Evolutionary conservation across 2,888 invertebrate genomes (phyloP), one percentile per base, ranked within the genome.

Genomic region (Tortricodes alternella): DNA sequence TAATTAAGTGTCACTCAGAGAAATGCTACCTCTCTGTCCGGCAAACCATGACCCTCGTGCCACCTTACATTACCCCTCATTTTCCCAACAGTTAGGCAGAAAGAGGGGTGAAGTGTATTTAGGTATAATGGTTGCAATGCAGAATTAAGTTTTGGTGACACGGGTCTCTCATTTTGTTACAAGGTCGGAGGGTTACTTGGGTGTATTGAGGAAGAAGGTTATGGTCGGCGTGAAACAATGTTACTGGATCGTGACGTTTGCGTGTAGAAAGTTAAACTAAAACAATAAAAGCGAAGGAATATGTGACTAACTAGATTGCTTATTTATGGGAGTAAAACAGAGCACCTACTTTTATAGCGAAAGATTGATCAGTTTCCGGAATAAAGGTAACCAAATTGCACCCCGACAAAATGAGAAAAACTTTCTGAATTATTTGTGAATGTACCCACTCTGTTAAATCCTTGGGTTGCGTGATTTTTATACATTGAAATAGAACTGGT

Each of bases 71-170:
- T 16, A 1, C 6, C 19, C n/a, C 34, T 5, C n/a, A 32, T 41
- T n/a, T 7, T 8, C 2, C 4, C 9, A 8, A 5, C 4, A 16
- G 15, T 16, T 23, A 3, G 27, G 1, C 5, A 2, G 7, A 9
- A 4, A 19, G 39, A n/a, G 35, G 8, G 32, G 27, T 9, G 35
- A 0, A 3, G 19, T 1, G 19, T 24, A 2, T 35, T 41, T 21
- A 3, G 35, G 2, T 41, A 49, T 37, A n/a, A 9, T 43, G 48
- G 41, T 55, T 35, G 41, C 41, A 43, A 43, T 48, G 27, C 27
- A 37, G 55, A 55, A 55, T 55, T 55, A 55, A 55, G 55, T 55
- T 49, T 9, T 55, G 48, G 55, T 55, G 48, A 55, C 55, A 49
- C 43, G 55, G 55, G 55, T 55, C 48, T 43, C 43, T 48, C 35